Evolutionary conservation across 2,113 vertebrate species (phyloP).

Genomic region (Monarcha castaneiventris): DNA sequence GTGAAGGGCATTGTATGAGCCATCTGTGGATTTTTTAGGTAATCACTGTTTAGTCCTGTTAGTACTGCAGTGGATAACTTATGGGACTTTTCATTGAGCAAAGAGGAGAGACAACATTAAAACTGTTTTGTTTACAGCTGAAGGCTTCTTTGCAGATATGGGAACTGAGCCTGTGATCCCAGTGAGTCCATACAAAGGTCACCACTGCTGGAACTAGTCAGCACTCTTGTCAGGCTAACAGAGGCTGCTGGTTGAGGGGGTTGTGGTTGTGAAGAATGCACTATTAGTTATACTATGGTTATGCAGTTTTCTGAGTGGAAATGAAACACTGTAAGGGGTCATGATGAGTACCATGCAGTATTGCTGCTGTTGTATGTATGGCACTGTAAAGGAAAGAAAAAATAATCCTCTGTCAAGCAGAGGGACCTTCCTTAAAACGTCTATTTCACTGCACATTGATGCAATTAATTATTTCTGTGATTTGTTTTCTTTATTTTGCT

Average conservation of each 20-base stretch:
- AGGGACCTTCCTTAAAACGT: neutral
- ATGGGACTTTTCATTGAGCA: neutral
- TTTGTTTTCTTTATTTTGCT: neutral
- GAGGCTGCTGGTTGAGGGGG: neutral
- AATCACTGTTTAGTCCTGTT: neutral
- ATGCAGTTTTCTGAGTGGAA: neutral
- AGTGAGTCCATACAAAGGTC: conserved; percentile 20
- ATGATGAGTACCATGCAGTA: neutral
- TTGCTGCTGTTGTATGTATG: neutral
- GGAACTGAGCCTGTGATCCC: neutral
- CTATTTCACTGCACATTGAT: neutral
- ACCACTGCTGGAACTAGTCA: neutral
- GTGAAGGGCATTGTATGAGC: neutral
- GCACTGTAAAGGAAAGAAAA: neutral
- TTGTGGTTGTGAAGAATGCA: neutral
- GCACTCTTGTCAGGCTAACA: neutral
- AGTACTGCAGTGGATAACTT: neutral
- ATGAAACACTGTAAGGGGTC: neutral
- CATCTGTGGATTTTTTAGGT: neutral
- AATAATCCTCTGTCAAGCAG: neutral
- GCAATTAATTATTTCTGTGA: neutral
- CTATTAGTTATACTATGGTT: neutral
- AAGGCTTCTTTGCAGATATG: neutral
- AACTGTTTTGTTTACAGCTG: neutral
- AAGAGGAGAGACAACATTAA: neutral